phyloP scores from a whole-genome alignment of 2,888 invertebrate species.

The Aleiodes leptofemur region DNA sequence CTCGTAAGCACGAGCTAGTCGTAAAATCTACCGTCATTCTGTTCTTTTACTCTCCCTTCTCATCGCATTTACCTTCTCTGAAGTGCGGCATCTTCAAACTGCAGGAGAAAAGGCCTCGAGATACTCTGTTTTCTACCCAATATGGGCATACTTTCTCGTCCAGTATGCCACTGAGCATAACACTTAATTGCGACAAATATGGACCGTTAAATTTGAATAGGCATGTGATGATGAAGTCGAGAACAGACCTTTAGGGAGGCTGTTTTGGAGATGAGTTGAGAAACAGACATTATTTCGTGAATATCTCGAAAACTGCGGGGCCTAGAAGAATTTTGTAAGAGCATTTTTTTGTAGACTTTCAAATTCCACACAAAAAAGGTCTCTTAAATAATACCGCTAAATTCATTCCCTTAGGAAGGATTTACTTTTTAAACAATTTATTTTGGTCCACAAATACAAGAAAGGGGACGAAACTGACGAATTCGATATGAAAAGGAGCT shows the following conservation, averaged over 20 bases:
- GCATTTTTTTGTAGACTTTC: background rate
- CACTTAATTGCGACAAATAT: conserved; percentile 73
- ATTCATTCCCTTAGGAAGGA: background rate
- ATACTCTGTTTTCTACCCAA: conserved; percentile 54
- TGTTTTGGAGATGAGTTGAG: background rate
- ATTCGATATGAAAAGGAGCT: background rate
- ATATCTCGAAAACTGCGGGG: no score
- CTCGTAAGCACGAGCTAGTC: conserved; percentile 38
- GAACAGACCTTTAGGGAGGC: background rate
- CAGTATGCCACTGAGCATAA: conserved; percentile 64
- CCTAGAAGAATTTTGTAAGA: no score
- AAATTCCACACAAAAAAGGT: background rate
- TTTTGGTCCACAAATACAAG: background rate
- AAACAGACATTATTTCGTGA: background rate
- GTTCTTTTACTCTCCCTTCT: background rate
- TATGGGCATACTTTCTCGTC: conserved; percentile 68
- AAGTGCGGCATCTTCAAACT: conserved; percentile 27
- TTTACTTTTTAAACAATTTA: background rate
- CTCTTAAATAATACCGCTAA: background rate
- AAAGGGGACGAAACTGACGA: conserved; percentile 11
- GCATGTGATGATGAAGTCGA: conserved; percentile 64
- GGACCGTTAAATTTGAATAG: conserved; percentile 73
- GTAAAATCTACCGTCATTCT: conserved; percentile 39
- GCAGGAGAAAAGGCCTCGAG: background rate
- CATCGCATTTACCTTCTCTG: conserved; percentile 12